Base-by-base conservation (phyloP, 2,113 vertebrate species). In the Anthoscopus minutus region DNA sequence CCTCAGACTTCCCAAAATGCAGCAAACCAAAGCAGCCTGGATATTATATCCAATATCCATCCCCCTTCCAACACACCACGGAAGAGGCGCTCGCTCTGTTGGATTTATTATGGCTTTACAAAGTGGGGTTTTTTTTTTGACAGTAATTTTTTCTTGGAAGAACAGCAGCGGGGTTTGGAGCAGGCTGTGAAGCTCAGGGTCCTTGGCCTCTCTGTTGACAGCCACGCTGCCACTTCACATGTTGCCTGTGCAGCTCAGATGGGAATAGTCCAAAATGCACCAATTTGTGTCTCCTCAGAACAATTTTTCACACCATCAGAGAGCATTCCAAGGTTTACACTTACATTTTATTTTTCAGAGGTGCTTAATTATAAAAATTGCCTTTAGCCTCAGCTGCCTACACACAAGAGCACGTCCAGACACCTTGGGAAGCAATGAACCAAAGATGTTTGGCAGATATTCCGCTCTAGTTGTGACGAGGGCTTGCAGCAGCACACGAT, bases 141-240 rank as follows among this genome's bases (percentile, higher is more conserved):
- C 90, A 96, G 90, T 15, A 73, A 72, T 96, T 94, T 95, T 89
- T 38, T 35, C 95, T 81, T 92, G 70, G 94, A 95, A 92, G 48
- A 92, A 47, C 66, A 93, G 4, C 71, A 48, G 18, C 11, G 5
- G 66, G 60, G 86, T 64, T 47, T 31, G 88, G 95, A 95, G 86
- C 85, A 54, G 92, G 42, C 83, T 90, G 94, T 44, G 97, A 95
- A 89, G 94, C 85, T 53, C 70, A 4, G 89, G 92, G 95, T 94
- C 53, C 64, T 40, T 70, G 96, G 88, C 96, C 96, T 96, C 86
- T 95, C 89, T 94, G 92, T 96, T 96, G 93, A 80, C 94, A 97
- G 93, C 60, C 79, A 73, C 6, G 66, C 90, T 72, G 94, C 85
- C 95, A 92, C 84, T 94, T 94, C 93, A 93, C 93, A 5, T 82